These are phyloP conservation scores for Tauraco erythrolophus DNA, from an alignment of 2,113 vertebrate species.

Conservation along the genomic window DNA sequence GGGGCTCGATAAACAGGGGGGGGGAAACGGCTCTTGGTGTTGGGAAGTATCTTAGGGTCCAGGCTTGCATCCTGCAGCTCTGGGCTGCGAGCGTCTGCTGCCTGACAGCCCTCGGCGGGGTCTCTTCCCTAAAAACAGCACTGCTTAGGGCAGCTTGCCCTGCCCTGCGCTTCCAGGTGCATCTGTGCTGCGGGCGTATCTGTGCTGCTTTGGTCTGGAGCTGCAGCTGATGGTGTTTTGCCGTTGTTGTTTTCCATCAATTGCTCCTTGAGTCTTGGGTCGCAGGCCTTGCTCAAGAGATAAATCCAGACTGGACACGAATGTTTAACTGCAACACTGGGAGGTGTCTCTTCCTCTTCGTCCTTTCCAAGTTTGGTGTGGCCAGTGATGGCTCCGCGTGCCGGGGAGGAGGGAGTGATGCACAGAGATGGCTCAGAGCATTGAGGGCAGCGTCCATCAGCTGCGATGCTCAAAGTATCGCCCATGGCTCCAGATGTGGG, in stretches of 20 bases:
- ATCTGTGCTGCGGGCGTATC: accelerated
- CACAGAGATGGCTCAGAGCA: neutral
- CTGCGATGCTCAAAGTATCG: accelerated
- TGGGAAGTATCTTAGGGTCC: neutral
- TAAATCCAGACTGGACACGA: neutral
- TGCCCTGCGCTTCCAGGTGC: accelerated
- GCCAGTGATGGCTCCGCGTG: accelerated
- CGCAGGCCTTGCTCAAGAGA: neutral
- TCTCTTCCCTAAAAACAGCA: accelerated
- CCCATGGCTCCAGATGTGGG: accelerated
- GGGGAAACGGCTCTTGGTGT: neutral
- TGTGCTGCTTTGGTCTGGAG: neutral
- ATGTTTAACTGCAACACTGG: too few species aligned
- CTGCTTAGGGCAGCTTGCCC: neutral
- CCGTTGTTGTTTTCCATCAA: neutral
- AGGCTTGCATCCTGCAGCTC: neutral
- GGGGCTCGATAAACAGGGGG: neutral
- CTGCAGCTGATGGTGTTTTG: neutral
- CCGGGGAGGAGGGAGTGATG: neutral
- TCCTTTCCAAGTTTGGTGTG: neutral
- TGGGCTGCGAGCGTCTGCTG: too few species aligned
- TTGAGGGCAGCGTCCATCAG: neutral
- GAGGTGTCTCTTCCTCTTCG: neutral
- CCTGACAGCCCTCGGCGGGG: accelerated
- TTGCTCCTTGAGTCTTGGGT: neutral